Evolutionary conservation across 2,113 vertebrate species (phyloP), one percentile per base, ranked within the genome.

Genomic region (Alethe castanea): DNA sequence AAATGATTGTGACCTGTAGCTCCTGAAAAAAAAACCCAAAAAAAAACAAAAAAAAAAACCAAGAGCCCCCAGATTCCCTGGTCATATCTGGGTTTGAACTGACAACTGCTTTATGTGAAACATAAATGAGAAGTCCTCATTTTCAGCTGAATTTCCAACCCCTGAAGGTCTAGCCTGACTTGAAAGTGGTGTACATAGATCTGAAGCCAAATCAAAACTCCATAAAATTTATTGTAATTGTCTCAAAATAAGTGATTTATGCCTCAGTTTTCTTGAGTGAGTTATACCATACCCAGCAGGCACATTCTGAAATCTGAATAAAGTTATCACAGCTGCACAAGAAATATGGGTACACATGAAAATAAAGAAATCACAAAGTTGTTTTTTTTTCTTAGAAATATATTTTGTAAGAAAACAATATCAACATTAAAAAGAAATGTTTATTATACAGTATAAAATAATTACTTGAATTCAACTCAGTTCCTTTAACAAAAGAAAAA

Each of bases 361-460:
- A 79, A 90, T 57, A 59, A 83, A 82, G 72, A 86, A 78, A 88
- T 65, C 74, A 91, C 78, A 79, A 76, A 83, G 65, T 24, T 59
- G 15, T 6, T 18, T 33, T 59, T 87, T 97, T 97, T 97, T 96
- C 85, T 95, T 97, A 97, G 92, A 97, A 98, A 98, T 98, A 91
- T 97, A 97, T 98, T 98, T 97, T 92, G 64, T 97, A 97, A 94
- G 96, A 97, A 97, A 96, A 97, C 96, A 94, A 86, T 95, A 94
- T 95, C 89, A 97, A 97, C 84, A 97, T 97, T 97, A 93, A 94
- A 96, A 97, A 91, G 94, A 94, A 97, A 97, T 76, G 86, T 88
- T 97, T 97, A 96, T 95, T 96, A 76, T 97, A 98, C 95, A 98
- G 94, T 97, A 97, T 97, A 98, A 98, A 98, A 98, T 97, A 95